Evolutionary conservation across 2,113 vertebrate genomes (phyloP).

Genomic region (Gobio gobio): DNA sequence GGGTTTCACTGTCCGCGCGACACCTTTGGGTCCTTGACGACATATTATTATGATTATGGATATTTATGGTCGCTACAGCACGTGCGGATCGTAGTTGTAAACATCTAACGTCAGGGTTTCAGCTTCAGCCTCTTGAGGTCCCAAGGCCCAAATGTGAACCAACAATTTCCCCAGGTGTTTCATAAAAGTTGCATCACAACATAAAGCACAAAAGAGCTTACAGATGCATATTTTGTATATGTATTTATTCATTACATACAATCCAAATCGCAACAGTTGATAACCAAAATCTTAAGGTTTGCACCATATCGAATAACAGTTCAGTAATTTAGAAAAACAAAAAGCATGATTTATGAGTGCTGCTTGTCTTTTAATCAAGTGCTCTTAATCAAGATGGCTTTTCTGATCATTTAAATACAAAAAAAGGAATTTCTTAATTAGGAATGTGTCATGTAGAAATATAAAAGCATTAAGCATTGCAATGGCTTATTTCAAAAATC

Average conservation of each 20-base stretch:
- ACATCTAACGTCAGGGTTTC: background rate
- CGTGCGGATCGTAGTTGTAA: background rate
- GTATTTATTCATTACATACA: conserved; percentile 52
- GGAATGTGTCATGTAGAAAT: conserved; percentile 73
- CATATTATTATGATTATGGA: too few species aligned
- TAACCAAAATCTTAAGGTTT: conserved; percentile 21
- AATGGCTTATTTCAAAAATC: conserved; percentile 65
- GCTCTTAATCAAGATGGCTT: conserved; percentile 51
- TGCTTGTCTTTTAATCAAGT: conserved; percentile 41
- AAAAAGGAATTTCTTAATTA: conserved; percentile 49
- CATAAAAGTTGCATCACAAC: background rate
- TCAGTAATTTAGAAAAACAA: conserved; percentile 33
- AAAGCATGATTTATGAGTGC: conserved; percentile 15
- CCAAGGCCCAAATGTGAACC: background rate
- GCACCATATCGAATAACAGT: conserved; percentile 45
- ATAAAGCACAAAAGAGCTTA: background rate
- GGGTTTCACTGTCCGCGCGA: too few species aligned
- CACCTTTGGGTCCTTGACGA: too few species aligned
- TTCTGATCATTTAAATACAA: conserved; percentile 34
- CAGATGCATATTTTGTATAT: background rate
- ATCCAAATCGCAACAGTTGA: conserved; percentile 28
- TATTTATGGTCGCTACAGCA: too few species aligned
- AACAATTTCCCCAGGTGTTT: background rate
- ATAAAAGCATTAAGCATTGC: conserved; percentile 67
- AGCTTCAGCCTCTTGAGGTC: background rate